Conservation (phyloP, 2,797 vertebrate species). For the Labeo calbasu region DNA sequence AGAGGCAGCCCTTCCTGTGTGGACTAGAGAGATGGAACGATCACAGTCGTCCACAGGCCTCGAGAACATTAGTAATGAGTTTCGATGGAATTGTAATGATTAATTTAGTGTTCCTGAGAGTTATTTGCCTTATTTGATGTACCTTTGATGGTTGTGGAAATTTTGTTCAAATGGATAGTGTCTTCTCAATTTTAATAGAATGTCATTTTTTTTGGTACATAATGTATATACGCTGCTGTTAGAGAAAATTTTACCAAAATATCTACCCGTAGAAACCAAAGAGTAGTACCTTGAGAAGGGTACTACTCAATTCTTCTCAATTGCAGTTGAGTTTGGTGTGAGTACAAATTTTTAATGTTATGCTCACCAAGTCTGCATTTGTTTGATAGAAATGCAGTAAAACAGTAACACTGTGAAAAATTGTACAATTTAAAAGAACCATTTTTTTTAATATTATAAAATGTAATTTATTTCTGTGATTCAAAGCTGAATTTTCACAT, state of each 20-base stretch:
- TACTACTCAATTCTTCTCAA: neutral
- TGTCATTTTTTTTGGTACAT: neutral
- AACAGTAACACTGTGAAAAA: neutral
- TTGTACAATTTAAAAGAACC: too few relatives aligned
- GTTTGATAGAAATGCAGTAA: neutral
- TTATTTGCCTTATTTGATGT: neutral
- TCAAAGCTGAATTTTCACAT: neutral
- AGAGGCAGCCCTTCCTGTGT: constrained; percentile 24
- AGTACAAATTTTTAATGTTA: neutral
- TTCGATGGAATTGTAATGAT: constrained; percentile 14
- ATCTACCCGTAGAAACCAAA: neutral
- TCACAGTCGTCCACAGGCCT: neutral
- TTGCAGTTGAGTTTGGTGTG: neutral
- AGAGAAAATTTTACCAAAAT: neutral
- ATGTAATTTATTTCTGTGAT: too few relatives aligned
- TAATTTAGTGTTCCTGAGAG: neutral
- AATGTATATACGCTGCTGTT: neutral
- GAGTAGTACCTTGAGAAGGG: neutral
- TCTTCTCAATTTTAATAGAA: neutral
- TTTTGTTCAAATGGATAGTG: constrained; percentile 2
- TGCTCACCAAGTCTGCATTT: neutral
- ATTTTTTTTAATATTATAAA: too few relatives aligned
- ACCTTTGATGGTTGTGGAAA: neutral
- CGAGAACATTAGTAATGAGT: constrained; percentile 16
- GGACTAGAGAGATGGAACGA: neutral